Base-by-base conservation (phyloP, 2,797 vertebrate species). In the Sebastes minor region DNA sequence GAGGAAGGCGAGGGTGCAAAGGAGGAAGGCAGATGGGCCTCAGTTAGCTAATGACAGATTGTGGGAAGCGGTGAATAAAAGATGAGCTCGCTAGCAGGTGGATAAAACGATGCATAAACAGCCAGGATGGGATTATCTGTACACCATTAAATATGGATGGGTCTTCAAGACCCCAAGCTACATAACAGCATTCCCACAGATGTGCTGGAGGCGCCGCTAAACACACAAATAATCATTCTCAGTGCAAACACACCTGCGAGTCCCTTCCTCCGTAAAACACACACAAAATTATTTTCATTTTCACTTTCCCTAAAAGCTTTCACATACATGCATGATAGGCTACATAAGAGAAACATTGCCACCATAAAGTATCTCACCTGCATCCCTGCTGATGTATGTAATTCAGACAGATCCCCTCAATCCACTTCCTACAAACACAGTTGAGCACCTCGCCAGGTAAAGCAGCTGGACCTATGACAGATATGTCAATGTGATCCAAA, bases 121-220 rank as follows among this genome's bases (percentile, higher is more conserved):
- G 86, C 63, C 57, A 72, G 81, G 82, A 74, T 81, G 76, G 86
- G 82, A 87, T 89, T 89, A 82, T 91, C 78, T 87, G 86, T 83
- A 85, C 74, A 57, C 62, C 75, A 88, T 92, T 90, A 94, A 94
- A 92, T 89, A 93, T 92, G 87, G 84, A 92, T 88, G 81, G 75
- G 67, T 76, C 77, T 64, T 84, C 71, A 66, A 88, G 84, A 92
- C 68, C 75, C 27, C 25, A 12, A 69, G 87, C 78, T 83, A 89
- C 83, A 89, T 81, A 66, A 89, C 80, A 89, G 80, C 83, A 86
- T 91, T 85, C 85, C 81, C 72, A 89, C 82, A 92, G 88, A 91
- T 89, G 90, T 78, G 84, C 63, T 57, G 49, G 63, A 86, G 81
- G 71, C 52, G 4, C 74, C 33, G 67, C 82, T 88, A 89, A 90